Percentiles rank a stretch among this genome's conserved stretches.
Evolutionary conservation across 92 coral and sea anemone species (phyloP).

Genomic region (Porites cylindrica): DNA sequence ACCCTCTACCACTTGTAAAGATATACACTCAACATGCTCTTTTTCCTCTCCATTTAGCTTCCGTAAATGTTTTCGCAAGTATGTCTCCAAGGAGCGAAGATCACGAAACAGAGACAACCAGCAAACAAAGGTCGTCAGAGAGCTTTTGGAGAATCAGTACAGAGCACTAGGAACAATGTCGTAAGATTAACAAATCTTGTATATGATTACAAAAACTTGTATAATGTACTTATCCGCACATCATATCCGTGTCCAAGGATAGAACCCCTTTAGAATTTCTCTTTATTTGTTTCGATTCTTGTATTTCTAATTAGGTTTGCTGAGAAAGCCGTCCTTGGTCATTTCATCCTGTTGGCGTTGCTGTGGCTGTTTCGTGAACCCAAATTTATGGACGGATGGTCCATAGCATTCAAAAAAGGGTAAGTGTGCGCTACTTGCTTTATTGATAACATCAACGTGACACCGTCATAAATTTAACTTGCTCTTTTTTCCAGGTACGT

Average conservation of each 20-base stretch:
- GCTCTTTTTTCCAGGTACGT: constrained; percentile 69
- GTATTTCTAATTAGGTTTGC: constrained; percentile 75
- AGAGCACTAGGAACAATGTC: constrained; percentile 88
- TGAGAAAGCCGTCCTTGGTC: constrained; percentile 91
- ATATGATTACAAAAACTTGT: background rate
- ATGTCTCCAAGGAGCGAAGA: constrained; percentile 14
- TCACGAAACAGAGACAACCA: background rate
- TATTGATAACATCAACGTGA: background rate
- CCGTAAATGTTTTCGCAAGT: constrained; percentile 23
- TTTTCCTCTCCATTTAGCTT: background rate
- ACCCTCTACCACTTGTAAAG: background rate
- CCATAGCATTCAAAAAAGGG: constrained; percentile 79
- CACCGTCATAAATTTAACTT: background rate
- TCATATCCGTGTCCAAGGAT: no score
- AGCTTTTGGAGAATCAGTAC: constrained; percentile 78
- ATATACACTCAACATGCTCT: background rate
- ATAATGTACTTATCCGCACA: background rate
- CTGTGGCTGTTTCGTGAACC: constrained; percentile 98
- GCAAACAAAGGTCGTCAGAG: constrained; percentile 61
- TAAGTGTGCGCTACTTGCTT: constrained; percentile 14
- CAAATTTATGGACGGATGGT: constrained; percentile 95
- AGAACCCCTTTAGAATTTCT: no score
- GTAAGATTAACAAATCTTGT: constrained; percentile 49
- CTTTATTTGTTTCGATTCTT: background rate
- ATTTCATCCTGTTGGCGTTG: constrained; percentile 83